A percentile compares a stretch with the other conserved stretches of the same genome.
Conservation (phyloP, 92 coral and sea anemone genomes). For the Zoanthus sociatus region DNA sequence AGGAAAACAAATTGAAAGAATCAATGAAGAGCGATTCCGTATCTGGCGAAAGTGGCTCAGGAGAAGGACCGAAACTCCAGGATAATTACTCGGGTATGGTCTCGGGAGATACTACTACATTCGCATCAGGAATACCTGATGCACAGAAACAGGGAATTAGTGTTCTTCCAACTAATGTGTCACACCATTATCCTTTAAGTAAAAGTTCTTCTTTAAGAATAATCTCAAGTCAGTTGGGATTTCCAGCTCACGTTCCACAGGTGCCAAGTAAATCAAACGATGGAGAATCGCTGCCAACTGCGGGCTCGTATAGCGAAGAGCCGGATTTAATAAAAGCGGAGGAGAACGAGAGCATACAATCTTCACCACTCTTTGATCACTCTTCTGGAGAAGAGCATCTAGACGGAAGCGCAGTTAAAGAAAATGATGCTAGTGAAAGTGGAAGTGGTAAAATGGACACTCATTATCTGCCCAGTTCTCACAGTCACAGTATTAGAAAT, state of each 20-base stretch:
- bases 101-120: slow-evolving; percentile 13
- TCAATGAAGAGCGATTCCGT: background rate
- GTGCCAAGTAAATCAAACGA: slow-evolving; percentile 17
- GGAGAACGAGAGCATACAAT: slow-evolving; percentile 28
- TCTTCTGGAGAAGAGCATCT: slow-evolving; percentile 15
- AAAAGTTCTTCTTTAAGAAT: slow-evolving; percentile 11
- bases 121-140: slow-evolving; percentile 15
- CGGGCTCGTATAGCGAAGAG: slow-evolving; percentile 32
- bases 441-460: background rate
- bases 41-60: slow-evolving; percentile 31
- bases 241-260: slow-evolving; percentile 19
- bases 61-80: background rate
- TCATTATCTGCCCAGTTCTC: background rate
- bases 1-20: slow-evolving; percentile 4
- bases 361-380: slow-evolving; percentile 38
- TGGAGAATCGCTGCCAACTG: slow-evolving; percentile 13
- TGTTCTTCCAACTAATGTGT: background rate
- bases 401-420: slow-evolving; percentile 20
- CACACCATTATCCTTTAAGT: slow-evolving; percentile 4
- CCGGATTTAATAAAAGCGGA: slow-evolving; percentile 28
- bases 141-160: slow-evolving; percentile 30
- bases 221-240: slow-evolving; percentile 30
- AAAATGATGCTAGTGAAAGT: background rate
- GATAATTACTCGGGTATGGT: background rate
- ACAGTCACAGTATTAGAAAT: background rate